These are phyloP conservation scores for Selenia dentaria DNA, from an alignment of 2,888 invertebrate species.

Conservation along the genomic window DNA sequence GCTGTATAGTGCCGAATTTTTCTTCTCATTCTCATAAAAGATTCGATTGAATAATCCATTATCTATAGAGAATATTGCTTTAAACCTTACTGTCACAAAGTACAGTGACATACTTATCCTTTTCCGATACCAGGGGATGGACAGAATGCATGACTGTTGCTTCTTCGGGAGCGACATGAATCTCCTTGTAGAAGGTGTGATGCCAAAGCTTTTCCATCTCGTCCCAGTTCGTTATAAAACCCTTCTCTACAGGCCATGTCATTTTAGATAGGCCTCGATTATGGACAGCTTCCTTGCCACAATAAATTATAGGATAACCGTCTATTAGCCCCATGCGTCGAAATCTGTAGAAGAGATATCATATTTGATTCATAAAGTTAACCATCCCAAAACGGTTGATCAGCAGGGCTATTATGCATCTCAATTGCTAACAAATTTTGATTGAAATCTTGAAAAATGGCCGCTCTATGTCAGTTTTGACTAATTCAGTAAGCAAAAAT, in stretches of 20 bases:
- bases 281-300: constrained; percentile 85
- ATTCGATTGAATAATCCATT: too few species aligned
- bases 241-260: constrained; percentile 91
- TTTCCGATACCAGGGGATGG: constrained; percentile 92
- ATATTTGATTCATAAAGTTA: too few species aligned
- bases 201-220: constrained; percentile 96
- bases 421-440: too few species aligned
- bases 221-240: constrained; percentile 92
- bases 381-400: too few species aligned
- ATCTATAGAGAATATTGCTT: too few species aligned
- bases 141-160: constrained; percentile 91
- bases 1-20: too few species aligned
- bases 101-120: constrained; percentile 76
- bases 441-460: too few species aligned
- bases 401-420: too few species aligned
- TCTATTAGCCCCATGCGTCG: constrained; percentile 50
- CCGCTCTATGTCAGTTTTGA: too few species aligned
- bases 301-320: constrained; percentile 74
- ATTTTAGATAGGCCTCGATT: constrained; percentile 78
- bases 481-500: too few species aligned
- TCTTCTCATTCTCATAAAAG: too few species aligned
- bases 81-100: too few species aligned
- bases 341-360: constrained; percentile 41
- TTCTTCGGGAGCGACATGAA: constrained; percentile 92
- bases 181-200: constrained; percentile 92